These are phyloP conservation scores for Zosterops pallidus DNA, from an alignment of 2,113 vertebrate genomes.

Conservation along the genomic window DNA sequence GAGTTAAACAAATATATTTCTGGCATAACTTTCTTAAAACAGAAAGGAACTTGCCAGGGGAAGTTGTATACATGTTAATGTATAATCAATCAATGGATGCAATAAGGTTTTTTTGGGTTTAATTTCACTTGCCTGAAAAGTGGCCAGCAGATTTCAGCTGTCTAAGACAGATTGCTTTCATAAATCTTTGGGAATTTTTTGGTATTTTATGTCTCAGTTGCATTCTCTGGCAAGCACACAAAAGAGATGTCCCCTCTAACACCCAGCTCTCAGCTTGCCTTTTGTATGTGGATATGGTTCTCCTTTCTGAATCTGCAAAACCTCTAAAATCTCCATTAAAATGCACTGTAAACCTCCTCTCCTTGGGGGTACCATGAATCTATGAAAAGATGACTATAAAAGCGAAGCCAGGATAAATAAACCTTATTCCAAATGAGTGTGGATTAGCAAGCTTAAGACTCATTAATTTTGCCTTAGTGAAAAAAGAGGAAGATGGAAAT, in stretches of 20 bases:
- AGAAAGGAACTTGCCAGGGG: neutral
- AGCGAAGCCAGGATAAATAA: slow-evolving; percentile 53
- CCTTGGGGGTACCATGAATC: neutral
- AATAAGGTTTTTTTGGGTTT: neutral
- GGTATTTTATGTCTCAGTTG: neutral
- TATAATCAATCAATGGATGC: neutral
- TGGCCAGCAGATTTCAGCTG: neutral
- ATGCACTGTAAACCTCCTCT: slow-evolving; percentile 1
- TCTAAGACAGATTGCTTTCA: neutral
- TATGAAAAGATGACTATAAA: neutral
- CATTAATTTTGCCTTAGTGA: slow-evolving; percentile 33
- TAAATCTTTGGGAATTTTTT: neutral
- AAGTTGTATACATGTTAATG: neutral
- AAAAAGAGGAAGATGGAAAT: slow-evolving; percentile 45
- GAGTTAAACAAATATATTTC: neutral
- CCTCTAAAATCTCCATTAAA: slow-evolving; percentile 37
- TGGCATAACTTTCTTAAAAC: neutral
- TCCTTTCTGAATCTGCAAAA: slow-evolving; percentile 12
- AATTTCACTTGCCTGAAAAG: neutral
- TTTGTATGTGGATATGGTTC: neutral
- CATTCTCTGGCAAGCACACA: neutral
- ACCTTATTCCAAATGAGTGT: slow-evolving; percentile 33
- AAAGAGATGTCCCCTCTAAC: neutral
- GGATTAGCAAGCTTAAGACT: slow-evolving; percentile 40
- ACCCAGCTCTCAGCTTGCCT: neutral